These are phyloP conservation scores for Drosophila fuyamai DNA, from an alignment of 1,140 invertebrate genomes.

Conservation along the genomic window DNA sequence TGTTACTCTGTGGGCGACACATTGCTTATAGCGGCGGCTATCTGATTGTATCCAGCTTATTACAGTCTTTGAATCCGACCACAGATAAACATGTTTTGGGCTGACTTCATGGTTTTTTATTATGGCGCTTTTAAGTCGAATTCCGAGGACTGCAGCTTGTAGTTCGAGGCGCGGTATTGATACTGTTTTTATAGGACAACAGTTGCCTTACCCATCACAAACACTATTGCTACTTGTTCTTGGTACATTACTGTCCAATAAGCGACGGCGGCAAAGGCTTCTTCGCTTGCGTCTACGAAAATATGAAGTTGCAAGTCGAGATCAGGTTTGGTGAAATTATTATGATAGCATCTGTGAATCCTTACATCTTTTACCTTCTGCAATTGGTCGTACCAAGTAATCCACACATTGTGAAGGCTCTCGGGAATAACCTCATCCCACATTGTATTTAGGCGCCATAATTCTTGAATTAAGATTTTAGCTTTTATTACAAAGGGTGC, in stretches of 20 bases:
- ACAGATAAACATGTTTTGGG: neutral
- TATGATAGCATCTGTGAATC: neutral
- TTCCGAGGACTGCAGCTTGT: neutral
- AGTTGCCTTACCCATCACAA: conserved; percentile 1
- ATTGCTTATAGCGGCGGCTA: neutral
- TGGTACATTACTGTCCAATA: neutral
- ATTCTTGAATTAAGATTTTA: neutral
- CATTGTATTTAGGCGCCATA: neutral
- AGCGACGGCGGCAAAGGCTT: conserved; percentile 1
- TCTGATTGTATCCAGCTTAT: neutral
- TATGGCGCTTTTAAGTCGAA: neutral
- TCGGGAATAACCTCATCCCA: neutral
- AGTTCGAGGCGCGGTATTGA: neutral
- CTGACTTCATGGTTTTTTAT: no score
- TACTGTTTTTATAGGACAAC: neutral
- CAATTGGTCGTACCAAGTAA: neutral
- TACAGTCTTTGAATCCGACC: neutral
- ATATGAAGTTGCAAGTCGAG: neutral
- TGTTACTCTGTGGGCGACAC: neutral
- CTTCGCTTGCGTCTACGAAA: neutral
- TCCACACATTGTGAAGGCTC: neutral
- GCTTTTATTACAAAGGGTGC: neutral
- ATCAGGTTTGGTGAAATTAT: neutral
- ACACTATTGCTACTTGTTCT: neutral
- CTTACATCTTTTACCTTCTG: neutral